Evolutionary conservation across 2,113 vertebrate species (phyloP).

Genomic region (Albula glossodonta): DNA sequence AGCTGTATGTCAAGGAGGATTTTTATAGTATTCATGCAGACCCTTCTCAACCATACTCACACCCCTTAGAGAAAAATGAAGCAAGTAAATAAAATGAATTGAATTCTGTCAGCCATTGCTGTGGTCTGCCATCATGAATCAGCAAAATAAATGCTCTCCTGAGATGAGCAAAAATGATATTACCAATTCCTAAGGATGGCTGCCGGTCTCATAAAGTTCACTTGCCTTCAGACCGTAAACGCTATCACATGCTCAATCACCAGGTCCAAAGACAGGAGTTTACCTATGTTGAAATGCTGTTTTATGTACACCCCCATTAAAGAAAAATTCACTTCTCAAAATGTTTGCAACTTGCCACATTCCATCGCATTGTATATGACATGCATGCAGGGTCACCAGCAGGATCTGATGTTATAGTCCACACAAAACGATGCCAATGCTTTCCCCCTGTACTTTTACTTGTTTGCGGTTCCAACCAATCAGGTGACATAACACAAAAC

Average conservation of each 20-base stretch:
- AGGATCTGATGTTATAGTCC: too few relatives aligned
- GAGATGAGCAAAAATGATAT: conserved; percentile 75
- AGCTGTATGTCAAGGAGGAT: conserved; percentile 39
- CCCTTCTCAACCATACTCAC: conserved; percentile 44
- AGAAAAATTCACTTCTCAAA: conserved; percentile 54
- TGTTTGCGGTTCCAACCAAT: too few relatives aligned
- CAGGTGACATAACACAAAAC: too few relatives aligned
- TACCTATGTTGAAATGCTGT: conserved; percentile 56
- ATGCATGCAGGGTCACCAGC: too few relatives aligned
- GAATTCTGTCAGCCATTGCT: conserved; percentile 67
- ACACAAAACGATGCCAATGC: too few relatives aligned
- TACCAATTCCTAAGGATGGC: conserved; percentile 53
- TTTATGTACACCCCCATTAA: conserved; percentile 59
- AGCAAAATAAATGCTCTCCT: conserved; percentile 70
- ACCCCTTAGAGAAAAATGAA: conserved; percentile 60
- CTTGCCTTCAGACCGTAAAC: conserved; percentile 60
- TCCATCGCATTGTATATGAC: too few relatives aligned
- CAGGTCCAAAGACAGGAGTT: conserved; percentile 48
- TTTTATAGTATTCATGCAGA: conserved; percentile 49
- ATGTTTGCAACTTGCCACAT: neutral
- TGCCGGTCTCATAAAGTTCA: conserved; percentile 68
- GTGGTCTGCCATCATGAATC: conserved; percentile 68
- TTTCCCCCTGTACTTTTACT: too few relatives aligned
- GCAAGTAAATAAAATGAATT: conserved; percentile 72
- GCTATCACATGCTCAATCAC: conserved; percentile 37